phyloP scores from a whole-genome alignment of 2,113 vertebrate genomes.

The Gallinago jamesoni region DNA sequence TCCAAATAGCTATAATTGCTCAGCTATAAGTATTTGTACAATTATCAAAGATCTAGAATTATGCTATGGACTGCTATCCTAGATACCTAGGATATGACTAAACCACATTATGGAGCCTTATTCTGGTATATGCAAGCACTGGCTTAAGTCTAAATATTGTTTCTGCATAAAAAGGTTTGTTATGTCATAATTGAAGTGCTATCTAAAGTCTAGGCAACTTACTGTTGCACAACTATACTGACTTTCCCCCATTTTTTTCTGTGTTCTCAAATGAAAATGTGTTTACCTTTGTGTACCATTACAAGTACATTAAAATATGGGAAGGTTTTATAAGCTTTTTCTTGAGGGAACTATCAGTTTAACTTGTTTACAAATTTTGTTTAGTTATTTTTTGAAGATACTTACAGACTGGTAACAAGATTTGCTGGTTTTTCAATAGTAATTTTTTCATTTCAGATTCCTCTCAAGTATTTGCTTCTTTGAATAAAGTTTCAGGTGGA shows the following conservation, averaged over 20 bases:
- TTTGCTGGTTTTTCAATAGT: background rate
- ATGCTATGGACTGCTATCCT: background rate
- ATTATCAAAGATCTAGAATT: background rate
- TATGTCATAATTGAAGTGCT: background rate
- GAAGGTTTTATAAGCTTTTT: background rate
- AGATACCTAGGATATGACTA: background rate
- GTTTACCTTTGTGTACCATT: background rate
- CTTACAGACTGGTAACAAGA: background rate
- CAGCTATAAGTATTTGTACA: background rate
- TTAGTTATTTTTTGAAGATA: background rate
- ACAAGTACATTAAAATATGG: background rate
- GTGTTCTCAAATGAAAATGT: background rate
- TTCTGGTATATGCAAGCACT: background rate
- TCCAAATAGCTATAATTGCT: background rate
- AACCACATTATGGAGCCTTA: background rate
- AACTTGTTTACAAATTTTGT: background rate
- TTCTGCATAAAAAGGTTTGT: background rate
- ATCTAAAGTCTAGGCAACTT: background rate
- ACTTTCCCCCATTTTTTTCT: rapidly evolving
- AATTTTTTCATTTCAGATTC: background rate
- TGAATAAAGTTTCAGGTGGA: background rate
- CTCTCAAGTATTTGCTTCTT: background rate
- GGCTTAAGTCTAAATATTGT: background rate
- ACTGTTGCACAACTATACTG: background rate
- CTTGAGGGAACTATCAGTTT: background rate